Evolutionary conservation across 2,888 invertebrate species (phyloP).

Genomic region (Parnassius apollo): DNA sequence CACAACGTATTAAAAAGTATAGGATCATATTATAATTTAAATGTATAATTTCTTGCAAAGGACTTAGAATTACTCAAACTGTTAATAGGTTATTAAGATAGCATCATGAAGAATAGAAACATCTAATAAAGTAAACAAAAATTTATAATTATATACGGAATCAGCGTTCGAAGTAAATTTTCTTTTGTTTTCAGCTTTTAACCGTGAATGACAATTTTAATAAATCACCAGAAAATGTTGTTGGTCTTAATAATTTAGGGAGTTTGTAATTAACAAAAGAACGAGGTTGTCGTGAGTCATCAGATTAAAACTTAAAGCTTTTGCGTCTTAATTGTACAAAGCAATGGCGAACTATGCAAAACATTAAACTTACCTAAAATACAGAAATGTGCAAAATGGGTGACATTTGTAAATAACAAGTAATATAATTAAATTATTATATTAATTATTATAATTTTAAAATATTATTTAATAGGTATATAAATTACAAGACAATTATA

Average conservation of each 20-base stretch:
- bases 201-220: slow-evolving; percentile 29
- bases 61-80: slow-evolving; percentile 15
- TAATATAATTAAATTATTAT: too few species aligned
- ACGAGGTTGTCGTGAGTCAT: slow-evolving; percentile 37
- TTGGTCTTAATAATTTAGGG: slow-evolving; percentile 28
- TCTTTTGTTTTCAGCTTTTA: slow-evolving; percentile 27
- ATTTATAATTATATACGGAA: slow-evolving; percentile 26
- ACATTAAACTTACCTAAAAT: slow-evolving; percentile 30
- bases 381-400: too few species aligned
- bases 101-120: slow-evolving; percentile 18
- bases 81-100: slow-evolving; percentile 21
- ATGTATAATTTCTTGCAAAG: slow-evolving; percentile 3
- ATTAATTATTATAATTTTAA: too few species aligned
- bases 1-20: too few species aligned
- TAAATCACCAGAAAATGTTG: slow-evolving; percentile 31
- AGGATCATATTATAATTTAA: too few species aligned
- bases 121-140: slow-evolving; percentile 29
- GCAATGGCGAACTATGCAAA: slow-evolving; percentile 34
- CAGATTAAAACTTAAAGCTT: slow-evolving; percentile 39
- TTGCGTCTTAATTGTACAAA: slow-evolving; percentile 34
- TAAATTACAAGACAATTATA: too few species aligned
- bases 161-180: slow-evolving; percentile 25
- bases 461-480: too few species aligned
- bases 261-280: slow-evolving; percentile 37
- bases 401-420: too few species aligned